Percentiles rank a stretch among this genome's conserved stretches.
Evolutionary conservation across 2,113 vertebrate genomes (phyloP).

Genomic region (Thamnaconus septentrionalis): DNA sequence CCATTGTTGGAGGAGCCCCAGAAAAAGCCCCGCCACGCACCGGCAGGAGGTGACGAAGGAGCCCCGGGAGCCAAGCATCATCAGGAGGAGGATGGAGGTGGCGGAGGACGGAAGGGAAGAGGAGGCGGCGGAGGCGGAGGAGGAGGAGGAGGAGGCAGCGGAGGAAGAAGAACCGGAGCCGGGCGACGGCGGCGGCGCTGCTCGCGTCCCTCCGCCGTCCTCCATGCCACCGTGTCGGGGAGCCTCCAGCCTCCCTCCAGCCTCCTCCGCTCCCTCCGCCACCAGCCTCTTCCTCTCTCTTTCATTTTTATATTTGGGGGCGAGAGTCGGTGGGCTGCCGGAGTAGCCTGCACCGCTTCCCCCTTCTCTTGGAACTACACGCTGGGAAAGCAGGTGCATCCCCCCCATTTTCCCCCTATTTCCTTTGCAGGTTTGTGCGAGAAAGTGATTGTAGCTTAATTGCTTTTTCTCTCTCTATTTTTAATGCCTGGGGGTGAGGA

Average conservation of each 20-base stretch:
- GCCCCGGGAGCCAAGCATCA: too few relatives aligned
- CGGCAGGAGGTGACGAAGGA: neutral
- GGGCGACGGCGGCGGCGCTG: neutral
- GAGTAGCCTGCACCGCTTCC: constrained; percentile 17
- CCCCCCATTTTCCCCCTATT: neutral
- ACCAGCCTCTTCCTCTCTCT: neutral
- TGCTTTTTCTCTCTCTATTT: constrained; percentile 15
- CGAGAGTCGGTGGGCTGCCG: neutral
- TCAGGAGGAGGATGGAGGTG: neutral
- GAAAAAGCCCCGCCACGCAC: constrained; percentile 75
- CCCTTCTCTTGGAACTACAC: constrained; percentile 28
- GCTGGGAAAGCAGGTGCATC: constrained; percentile 52
- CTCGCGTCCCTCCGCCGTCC: neutral
- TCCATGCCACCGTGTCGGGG: constrained; percentile 56
- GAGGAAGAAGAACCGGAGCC: constrained; percentile 49
- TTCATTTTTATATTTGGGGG: too few relatives aligned
- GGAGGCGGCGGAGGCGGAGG: constrained; percentile 63
- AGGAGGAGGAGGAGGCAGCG: constrained; percentile 1
- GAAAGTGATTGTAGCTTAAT: constrained; percentile 10
- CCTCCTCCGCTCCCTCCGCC: constrained; percentile 21
- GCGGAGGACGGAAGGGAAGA: constrained; percentile 68
- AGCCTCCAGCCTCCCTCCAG: constrained; percentile 18
- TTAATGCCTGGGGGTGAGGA: neutral
- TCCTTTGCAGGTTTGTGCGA: constrained; percentile 7
- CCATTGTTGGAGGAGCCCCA: constrained; percentile 84